Evolutionary conservation across 2,888 invertebrate genomes (phyloP), one percentile per base, ranked within the genome.

Genomic region (Amiota mariae): DNA sequence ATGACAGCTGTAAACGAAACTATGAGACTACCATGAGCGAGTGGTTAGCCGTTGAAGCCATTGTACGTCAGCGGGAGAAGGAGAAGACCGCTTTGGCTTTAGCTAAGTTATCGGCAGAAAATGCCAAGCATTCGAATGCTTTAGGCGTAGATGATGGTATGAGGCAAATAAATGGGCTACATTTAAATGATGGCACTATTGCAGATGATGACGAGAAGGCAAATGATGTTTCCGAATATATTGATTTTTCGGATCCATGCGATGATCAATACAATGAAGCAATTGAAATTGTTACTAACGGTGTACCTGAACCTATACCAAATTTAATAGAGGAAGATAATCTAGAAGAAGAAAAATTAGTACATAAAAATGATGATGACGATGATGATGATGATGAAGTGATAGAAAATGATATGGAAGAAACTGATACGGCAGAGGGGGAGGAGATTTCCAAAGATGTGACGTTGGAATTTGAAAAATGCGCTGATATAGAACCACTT

Each of bases 31-130:
- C 95, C 0, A 96, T 98, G 95, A 96, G 97, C 0, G 97, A 98
- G 88, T 98, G 98, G 98, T 90, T 97, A 77, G 97, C 97, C 0
- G 96, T 98, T 0, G 98, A 98, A 88, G 97, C 97, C 0, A 97
- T 98, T 77, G 96, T 98, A 0, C 90, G 93, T 1, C 95, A 96
- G 87, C 90, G 93, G 3, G 96, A 97, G 84, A 93, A 94, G 76
- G 96, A 96, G 87, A 94, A 93, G 48, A 95, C 95, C 76, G 96
- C 96, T 0, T 94, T 94, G 15, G 96, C 96, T 48, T 93, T 96
- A 71, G 96, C 96, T 1, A 94, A 93, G 78, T 74, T 90, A 88
- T 80, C 83, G 12, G 92, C 92, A 74, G 89, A 89, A 72, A 89
- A 88, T 70, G 81, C 86, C 1, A 91, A 91, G 2, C 71, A 74